phyloP scores from a whole-genome alignment of 2,797 vertebrate genomes.

The Alca torda region DNA sequence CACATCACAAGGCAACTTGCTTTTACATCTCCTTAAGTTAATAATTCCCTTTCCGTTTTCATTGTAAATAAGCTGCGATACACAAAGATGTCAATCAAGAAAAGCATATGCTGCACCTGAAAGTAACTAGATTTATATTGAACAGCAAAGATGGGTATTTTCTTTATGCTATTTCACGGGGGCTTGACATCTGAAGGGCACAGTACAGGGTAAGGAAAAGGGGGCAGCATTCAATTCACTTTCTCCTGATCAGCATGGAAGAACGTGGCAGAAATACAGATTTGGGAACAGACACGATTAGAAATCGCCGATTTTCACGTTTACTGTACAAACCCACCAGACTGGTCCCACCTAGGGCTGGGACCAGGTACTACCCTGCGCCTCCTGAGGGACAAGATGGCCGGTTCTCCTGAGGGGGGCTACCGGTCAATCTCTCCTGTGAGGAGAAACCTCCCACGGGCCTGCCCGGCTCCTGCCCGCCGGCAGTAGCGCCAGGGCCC shows the following conservation, averaged over 20 bases:
- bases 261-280: fast-evolving
- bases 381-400: background rate
- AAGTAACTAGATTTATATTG: background rate
- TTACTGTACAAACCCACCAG: background rate
- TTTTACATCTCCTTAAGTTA: background rate
- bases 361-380: fast-evolving
- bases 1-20: background rate
- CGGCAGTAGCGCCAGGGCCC: fast-evolving
- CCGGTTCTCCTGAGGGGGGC: background rate
- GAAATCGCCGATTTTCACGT: background rate
- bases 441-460: fast-evolving
- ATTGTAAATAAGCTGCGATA: background rate
- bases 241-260: fast-evolving
- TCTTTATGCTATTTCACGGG: background rate
- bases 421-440: fast-evolving
- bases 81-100: background rate
- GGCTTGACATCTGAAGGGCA: too few relatives aligned
- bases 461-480: background rate
- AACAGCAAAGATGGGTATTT: fast-evolving
- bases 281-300: fast-evolving
- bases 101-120: background rate
- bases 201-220: background rate
- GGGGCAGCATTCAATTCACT: background rate
- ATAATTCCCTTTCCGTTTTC: background rate
- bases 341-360: fast-evolving